These are phyloP conservation scores for Metopia argyrocephala DNA, from an alignment of 2,888 invertebrate genomes.

Conservation along the genomic window DNA sequence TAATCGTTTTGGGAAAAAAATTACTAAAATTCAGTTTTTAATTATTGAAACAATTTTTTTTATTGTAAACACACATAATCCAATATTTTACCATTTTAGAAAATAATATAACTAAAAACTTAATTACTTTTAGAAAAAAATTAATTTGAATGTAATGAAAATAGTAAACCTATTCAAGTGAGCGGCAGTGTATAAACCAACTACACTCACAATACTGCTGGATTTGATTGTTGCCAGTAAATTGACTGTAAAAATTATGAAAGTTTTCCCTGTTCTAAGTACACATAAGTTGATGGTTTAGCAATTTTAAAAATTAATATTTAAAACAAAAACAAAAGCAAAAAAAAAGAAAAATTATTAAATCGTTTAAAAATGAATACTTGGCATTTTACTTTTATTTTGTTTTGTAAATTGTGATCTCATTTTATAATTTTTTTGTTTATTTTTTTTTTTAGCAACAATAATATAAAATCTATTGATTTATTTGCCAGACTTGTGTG, in stretches of 20 bases:
- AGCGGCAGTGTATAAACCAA: neutral
- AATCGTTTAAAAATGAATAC: neutral
- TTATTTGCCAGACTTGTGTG: constrained; percentile 76
- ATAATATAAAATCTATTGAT: constrained; percentile 31
- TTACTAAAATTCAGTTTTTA: too few species aligned
- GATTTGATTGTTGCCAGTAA: constrained; percentile 1
- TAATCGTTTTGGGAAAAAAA: too few species aligned
- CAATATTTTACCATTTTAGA: too few species aligned
- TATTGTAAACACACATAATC: too few species aligned
- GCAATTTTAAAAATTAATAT: neutral
- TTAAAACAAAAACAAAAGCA: too few species aligned
- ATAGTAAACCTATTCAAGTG: too few species aligned
- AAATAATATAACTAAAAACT: neutral
- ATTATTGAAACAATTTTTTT: too few species aligned
- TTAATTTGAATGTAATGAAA: neutral
- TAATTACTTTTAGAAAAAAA: neutral
- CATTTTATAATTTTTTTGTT: constrained; percentile 46
- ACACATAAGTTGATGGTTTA: neutral
- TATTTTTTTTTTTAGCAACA: too few species aligned
- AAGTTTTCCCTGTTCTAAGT: constrained; percentile 25
- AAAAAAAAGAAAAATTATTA: neutral
- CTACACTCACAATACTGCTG: neutral
- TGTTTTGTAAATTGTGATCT: constrained; percentile 45
- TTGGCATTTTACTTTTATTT: neutral
- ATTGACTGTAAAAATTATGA: constrained; percentile 31